phyloP scores from a whole-genome alignment of 2,113 vertebrate species.

The Procavia capensis region DNA sequence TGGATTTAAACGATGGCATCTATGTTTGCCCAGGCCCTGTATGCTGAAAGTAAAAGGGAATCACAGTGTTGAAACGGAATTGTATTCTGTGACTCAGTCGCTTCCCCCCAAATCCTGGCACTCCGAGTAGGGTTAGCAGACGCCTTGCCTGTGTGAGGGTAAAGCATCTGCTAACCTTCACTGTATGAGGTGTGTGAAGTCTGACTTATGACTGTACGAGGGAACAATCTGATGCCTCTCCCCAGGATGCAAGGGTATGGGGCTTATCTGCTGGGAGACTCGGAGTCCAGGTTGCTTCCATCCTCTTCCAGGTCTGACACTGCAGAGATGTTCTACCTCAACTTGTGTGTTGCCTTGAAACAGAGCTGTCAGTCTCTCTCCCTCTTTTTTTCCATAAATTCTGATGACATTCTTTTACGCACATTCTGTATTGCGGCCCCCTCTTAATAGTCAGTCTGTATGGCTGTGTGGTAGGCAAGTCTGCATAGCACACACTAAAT shows the following conservation, averaged over 20 bases:
- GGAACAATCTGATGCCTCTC: background rate
- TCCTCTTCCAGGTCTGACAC: background rate
- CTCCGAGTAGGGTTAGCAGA: background rate
- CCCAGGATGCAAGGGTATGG: background rate
- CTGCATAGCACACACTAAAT: background rate
- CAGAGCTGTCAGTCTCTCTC: background rate
- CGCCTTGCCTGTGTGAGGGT: background rate
- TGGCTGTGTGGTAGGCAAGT: fast-evolving
- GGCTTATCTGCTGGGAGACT: background rate
- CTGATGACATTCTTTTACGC: background rate
- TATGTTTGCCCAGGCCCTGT: background rate
- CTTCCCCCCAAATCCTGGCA: background rate
- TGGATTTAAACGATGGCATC: background rate
- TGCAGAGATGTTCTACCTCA: background rate
- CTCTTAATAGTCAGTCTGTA: background rate
- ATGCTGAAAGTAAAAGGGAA: background rate
- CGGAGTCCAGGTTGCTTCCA: background rate
- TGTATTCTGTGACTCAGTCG: background rate
- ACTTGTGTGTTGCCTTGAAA: background rate
- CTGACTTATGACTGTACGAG: too few species aligned
- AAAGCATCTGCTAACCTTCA: too few species aligned
- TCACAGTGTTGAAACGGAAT: background rate
- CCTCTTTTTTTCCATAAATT: background rate
- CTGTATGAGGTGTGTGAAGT: too few species aligned
- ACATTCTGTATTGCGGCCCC: background rate